Base-by-base conservation (phyloP, 2,888 invertebrate genomes). In the Drosophila aldrichi region DNA sequence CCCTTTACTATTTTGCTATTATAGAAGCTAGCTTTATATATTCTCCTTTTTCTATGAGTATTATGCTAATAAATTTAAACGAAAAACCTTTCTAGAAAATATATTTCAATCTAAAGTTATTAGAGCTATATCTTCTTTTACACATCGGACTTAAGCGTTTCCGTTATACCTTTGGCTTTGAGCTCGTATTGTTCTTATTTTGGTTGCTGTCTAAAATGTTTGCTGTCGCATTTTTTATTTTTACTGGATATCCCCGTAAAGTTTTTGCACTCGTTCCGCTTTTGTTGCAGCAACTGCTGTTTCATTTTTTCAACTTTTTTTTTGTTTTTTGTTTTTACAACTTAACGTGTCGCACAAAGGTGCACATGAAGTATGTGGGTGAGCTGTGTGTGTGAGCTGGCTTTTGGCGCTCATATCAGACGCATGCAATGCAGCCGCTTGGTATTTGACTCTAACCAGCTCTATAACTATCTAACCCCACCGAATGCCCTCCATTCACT, bases 291-390 rank as follows among this genome's bases (percentile, higher is more conserved):
- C 55, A 36, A 49, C 46, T 56, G 41, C 56, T 58, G 58, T 63
- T 68, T 63, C 43, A 61, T 70, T 61, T 48, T 44, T 52, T 52
- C 22, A 22, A 52, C 9, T 10, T 36, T 43, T 8, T 67, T 25
- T 36, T 16, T 43, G 8, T 67, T 25, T 57, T 34, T 64, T 51
- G 48, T 46, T 57, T 56, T 81, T 70, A 70, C 72, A 84, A 82
- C 79, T 83, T 82, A 87, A 81, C 83, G 75, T 86, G 87, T 87
- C 82, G 81, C 82, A 77, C 77, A 87, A 84, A 87, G 87, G 87
- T 85, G 82, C 82, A 76, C 71, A 63, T 65, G 64, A 32, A 52
- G 55, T 67, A 57, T 58, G 58, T 58, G 46, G 43, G 44, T 43
- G n/a, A n/a, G n/a, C n/a, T n/a, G 41, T 43, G 20, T 43, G 38